Evolutionary conservation across 2,797 vertebrate genomes (phyloP), one percentile per base, ranked within the genome.

Genomic region (Coendou prehensilis): DNA sequence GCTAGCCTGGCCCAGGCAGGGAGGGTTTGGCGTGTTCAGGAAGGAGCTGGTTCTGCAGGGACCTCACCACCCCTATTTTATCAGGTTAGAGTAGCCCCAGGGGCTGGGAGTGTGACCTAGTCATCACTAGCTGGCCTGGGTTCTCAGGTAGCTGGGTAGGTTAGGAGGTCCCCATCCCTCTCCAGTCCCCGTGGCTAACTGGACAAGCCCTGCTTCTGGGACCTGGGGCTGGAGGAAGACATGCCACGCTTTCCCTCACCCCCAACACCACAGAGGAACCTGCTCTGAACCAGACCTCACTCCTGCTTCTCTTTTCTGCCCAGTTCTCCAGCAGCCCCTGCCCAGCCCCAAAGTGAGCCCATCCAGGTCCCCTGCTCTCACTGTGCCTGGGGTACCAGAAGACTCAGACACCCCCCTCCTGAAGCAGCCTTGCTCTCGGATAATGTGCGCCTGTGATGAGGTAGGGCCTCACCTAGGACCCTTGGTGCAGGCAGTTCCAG

Each of bases 161-260:
- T 75, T 41, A 22, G 56, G 20, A 37, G 2, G 37, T 50, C 61
- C 63, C 22, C 59, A 17, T 30, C 69, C 41, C 23, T 54, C n/a
- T 80, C 41, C 67, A 80, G 73, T 3, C 23, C 18, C 50, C 26
- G 17, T 30, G 57, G 41, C 50, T 75, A 59, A 52, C 13, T 15
- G 22, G 76, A 57, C 28, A 57, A 54, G 93, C 52, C 47, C 83
- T 5, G 57, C 45, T 6, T 33, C 94, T 18, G 28, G 33, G 5
- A 45, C 69, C 90, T 57, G 69, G 37, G 75, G 59, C 52, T 14
- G 41, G 54, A 73, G 54, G 54, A 54, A 79, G 33, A 26, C 47
- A 22, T 18, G 0, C 30, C 28, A 0, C 0, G 10, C 41, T 73
- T 1, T 37, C 69, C 30, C 9, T 3, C 9, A 64, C 11, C 33